Conservation (phyloP, 1,140 invertebrate genomes). For the Mamestra configurata region DNA sequence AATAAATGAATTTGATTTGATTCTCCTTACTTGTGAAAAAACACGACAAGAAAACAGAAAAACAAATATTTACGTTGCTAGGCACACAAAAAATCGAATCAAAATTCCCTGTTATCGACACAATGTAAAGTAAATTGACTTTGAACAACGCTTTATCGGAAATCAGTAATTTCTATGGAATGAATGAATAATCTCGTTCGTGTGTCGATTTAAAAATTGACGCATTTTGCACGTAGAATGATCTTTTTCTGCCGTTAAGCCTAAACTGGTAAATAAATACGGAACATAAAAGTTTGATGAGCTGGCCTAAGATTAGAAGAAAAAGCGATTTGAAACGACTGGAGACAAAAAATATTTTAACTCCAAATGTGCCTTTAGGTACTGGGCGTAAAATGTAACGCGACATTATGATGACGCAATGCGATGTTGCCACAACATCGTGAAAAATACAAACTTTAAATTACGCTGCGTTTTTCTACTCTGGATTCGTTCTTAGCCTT, state of each 20-base stretch:
- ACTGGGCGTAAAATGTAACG: too few species aligned
- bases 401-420: too few species aligned
- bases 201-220: slow-evolving; percentile 38
- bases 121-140: slow-evolving; percentile 9
- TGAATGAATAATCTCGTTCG: slow-evolving; percentile 10
- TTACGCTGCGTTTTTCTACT: too few species aligned
- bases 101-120: slow-evolving; percentile 7
- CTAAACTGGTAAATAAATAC: slow-evolving; percentile 66
- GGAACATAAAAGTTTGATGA: slow-evolving; percentile 48
- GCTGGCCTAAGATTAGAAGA: neutral
- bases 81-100: neutral
- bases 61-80: neutral
- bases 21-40: neutral
- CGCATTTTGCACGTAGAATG: slow-evolving; percentile 60
- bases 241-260: slow-evolving; percentile 60
- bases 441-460: too few species aligned
- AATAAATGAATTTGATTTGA: too few species aligned
- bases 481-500: too few species aligned
- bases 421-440: too few species aligned
- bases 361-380: too few species aligned
- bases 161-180: slow-evolving; percentile 24
- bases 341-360: too few species aligned
- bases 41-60: neutral
- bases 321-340: neutral
- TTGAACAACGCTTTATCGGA: slow-evolving; percentile 9